Evolutionary conservation across 2,888 invertebrate species (phyloP).

Genomic region (Cenopis cana): DNA sequence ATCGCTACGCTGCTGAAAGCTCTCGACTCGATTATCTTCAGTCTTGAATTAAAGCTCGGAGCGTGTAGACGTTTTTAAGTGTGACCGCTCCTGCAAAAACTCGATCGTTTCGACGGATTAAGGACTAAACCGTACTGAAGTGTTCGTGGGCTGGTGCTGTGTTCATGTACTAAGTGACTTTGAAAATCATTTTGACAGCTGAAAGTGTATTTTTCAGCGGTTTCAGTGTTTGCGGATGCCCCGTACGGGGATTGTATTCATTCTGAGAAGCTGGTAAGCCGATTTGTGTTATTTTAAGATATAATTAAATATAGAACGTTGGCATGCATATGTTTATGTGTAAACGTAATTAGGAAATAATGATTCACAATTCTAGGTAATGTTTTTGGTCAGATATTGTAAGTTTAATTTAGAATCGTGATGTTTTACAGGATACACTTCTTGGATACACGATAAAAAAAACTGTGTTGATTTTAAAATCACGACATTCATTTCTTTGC

Average conservation of each 20-base stretch:
- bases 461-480: neutral
- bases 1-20: constrained; percentile 76
- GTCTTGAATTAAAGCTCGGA: constrained; percentile 70
- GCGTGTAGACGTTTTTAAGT: constrained; percentile 57
- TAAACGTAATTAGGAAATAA: constrained; percentile 76
- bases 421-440: constrained; percentile 7
- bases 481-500: neutral
- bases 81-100: constrained; percentile 54
- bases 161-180: constrained; percentile 50
- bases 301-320: constrained; percentile 81
- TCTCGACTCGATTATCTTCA: constrained; percentile 63
- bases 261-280: constrained; percentile 75
- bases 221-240: constrained; percentile 57
- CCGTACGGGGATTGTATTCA: constrained; percentile 61
- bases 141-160: constrained; percentile 62
- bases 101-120: constrained; percentile 57
- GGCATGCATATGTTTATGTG: constrained; percentile 62
- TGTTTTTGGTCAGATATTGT: constrained; percentile 55
- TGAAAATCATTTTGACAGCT: constrained; percentile 47
- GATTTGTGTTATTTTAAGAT: constrained; percentile 80
- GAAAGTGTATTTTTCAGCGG: constrained; percentile 52
- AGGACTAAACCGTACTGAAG: constrained; percentile 60
- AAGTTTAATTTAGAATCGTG: constrained; percentile 29
- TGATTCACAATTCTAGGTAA: constrained; percentile 69
- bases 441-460: neutral